Conservation (phyloP, 2,113 vertebrate genomes). For the Sigmodon hispidus region DNA sequence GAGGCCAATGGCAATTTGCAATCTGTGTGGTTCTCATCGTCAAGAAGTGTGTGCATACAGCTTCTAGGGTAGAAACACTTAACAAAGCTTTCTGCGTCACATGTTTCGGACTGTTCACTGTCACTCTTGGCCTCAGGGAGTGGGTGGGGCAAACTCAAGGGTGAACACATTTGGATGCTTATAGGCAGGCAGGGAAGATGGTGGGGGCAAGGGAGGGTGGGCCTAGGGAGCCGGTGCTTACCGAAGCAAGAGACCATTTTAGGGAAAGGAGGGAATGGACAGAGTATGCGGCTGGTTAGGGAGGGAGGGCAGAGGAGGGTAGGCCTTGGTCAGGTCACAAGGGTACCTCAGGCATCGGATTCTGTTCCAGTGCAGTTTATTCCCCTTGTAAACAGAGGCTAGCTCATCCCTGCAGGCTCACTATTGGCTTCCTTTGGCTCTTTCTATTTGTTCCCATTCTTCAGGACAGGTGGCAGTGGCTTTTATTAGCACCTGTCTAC, state of each 20-base stretch:
- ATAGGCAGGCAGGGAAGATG: not conserved
- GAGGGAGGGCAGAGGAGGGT: not conserved
- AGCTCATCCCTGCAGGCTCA: not conserved
- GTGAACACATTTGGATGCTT: fast-evolving
- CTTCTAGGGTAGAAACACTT: not conserved
- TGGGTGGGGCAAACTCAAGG: not conserved
- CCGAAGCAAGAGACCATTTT: not conserved
- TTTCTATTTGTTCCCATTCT: not conserved
- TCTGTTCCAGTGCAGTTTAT: fast-evolving
- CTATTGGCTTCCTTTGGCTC: not conserved
- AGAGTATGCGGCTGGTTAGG: not conserved
- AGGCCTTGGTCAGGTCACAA: not conserved
- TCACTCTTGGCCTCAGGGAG: not conserved
- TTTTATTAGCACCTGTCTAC: not conserved
- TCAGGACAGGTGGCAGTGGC: not conserved
- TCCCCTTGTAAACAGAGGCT: not conserved
- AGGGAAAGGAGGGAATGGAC: not conserved
- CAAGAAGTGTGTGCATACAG: not conserved
- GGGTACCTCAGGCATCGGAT: fast-evolving
- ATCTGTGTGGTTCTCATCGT: fast-evolving
- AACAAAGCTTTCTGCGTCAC: fast-evolving
- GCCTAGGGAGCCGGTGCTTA: not conserved
- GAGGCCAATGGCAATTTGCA: fast-evolving
- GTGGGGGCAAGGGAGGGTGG: too few species aligned
- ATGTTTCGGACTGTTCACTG: fast-evolving